Evolutionary conservation across 2,888 invertebrate genomes (phyloP), one percentile per base, ranked within the genome.

Genomic region (Onchidella celtica): DNA sequence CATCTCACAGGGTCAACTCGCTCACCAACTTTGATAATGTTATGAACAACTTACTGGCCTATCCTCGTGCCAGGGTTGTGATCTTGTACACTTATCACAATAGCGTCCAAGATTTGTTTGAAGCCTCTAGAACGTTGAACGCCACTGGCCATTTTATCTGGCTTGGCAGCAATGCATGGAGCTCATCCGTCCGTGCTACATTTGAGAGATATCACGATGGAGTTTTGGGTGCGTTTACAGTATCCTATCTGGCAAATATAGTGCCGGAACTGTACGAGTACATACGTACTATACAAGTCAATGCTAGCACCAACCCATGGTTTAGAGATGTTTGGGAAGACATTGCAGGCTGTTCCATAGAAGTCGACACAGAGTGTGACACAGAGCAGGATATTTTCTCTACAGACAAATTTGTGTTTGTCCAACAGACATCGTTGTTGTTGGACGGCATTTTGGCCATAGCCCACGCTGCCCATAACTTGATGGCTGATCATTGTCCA

Each of bases 281-380:
- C 75, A 90, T 89, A 78, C 83, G 86, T n/a, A 70, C 73, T 6
- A 76, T 89, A 14, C 83, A 69, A 6, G 88, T 88, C 11, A 40
- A 29, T 1, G 83, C 72, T 3, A 83, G 66, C 1, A 55, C 47
- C 2, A 89, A 91, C 81, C 89, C 90, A 0, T 91, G 90, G 90
- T 87, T 91, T 29, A 68, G 63, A 21, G 87, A 88, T 34, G 88
- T 88, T 86, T 91, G 91, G 91, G 85, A 86, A 63, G 79, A 83
- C 17, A 61, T 84, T 59, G 89, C 88, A 65, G 73, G 84, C 27
- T 90, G 89, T 73, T 83, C 84, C 9, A 84, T 88, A 81, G 66
- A 77, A 21, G 32, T 66, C 0, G 69, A 66, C n/a, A 79, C 81
- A 4, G 90, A 88, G 0, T 82, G 83, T 29, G 73, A 77, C 36